A percentile compares a stretch with the other conserved stretches of the same genome.
phyloP scores from a whole-genome alignment of 2,797 vertebrate species.

The Lutjanus argentimaculatus region DNA sequence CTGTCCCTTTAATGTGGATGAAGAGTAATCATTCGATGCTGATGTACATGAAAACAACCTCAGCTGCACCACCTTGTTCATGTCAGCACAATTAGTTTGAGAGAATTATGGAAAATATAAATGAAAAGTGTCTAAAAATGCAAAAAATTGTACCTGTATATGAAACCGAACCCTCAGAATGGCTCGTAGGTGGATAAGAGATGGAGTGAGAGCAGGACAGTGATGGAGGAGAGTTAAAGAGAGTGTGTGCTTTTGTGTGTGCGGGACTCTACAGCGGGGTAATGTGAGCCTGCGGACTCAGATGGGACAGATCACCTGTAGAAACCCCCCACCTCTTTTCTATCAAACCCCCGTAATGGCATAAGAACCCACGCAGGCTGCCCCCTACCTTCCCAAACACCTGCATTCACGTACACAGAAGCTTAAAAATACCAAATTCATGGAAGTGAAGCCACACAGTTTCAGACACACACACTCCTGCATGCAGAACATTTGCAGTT shows the following conservation, averaged over 20 bases:
- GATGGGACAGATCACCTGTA: slow-evolving; percentile 63
- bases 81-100: neutral
- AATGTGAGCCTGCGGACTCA: slow-evolving; percentile 53
- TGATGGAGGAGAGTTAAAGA: slow-evolving; percentile 18
- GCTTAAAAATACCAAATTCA: slow-evolving; percentile 49
- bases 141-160: no score
- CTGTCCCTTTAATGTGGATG: neutral
- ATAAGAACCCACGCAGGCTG: neutral
- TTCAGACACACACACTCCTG: slow-evolving; percentile 31
- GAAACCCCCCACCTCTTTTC: slow-evolving; percentile 9
- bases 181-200: neutral
- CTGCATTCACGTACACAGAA: slow-evolving; percentile 40
- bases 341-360: slow-evolving; percentile 17
- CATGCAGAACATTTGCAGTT: slow-evolving; percentile 60
- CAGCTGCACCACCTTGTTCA: neutral
- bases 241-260: slow-evolving; percentile 20
- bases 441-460: slow-evolving; percentile 43
- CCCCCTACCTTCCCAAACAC: slow-evolving; percentile 17
- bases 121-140: no score
- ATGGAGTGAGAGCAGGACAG: neutral
- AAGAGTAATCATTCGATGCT: neutral
- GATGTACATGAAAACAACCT: neutral
- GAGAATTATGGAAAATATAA: neutral
- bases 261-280: slow-evolving; percentile 27
- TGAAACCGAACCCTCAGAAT: no score